Conservation (phyloP, 2,113 vertebrate genomes). For the Canis aureus region DNA sequence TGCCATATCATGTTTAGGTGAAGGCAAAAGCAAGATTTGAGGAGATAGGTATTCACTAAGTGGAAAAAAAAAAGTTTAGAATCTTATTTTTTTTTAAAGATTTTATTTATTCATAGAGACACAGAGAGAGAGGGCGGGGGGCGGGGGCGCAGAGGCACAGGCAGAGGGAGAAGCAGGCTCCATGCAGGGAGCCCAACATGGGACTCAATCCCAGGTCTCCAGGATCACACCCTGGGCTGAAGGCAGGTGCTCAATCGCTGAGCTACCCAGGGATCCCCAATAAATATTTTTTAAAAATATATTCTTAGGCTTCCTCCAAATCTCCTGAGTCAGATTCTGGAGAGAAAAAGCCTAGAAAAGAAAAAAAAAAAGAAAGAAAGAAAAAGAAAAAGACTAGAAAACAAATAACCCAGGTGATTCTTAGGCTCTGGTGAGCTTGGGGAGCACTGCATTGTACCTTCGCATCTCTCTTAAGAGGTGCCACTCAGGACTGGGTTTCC, state of each 20-base stretch:
- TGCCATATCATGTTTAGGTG: not conserved
- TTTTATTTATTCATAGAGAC: too few species aligned
- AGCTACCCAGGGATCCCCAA: too few species aligned
- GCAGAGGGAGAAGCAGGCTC: too few species aligned
- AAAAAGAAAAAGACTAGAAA: not conserved
- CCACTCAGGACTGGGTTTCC: not conserved
- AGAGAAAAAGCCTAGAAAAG: not conserved
- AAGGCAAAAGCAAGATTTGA: not conserved
- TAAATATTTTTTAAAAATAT: not conserved
- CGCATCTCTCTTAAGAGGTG: not conserved
- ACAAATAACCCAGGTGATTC: not conserved
- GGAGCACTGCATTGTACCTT: not conserved
- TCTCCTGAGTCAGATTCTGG: not conserved
- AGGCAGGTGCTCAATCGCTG: too few species aligned
- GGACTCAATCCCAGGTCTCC: too few species aligned
- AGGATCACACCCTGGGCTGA: too few species aligned
- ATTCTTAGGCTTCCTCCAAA: not conserved
- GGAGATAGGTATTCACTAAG: not conserved
- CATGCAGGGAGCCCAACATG: too few species aligned
- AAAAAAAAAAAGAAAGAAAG: not conserved
- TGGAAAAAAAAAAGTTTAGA: not conserved
- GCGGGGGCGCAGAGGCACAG: too few species aligned
- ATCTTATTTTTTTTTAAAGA: not conserved
- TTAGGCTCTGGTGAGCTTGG: not conserved
- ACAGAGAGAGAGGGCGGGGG: too few species aligned